These are phyloP conservation scores for Prosapia bicincta DNA, from an alignment of 2,888 invertebrate species.

Conservation along the genomic window DNA sequence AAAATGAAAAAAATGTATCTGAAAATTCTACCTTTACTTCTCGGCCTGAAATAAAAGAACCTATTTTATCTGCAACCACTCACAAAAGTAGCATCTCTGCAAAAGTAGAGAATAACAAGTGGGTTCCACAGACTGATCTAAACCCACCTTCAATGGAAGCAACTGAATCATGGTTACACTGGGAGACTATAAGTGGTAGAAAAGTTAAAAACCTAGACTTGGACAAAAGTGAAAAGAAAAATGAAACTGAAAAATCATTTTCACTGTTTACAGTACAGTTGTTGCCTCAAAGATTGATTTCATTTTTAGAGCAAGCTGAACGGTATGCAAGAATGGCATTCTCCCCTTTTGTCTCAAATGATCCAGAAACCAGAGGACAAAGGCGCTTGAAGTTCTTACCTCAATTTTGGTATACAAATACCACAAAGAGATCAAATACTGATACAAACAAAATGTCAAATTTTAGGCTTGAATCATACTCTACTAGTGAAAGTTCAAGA, in stretches of 20 bases:
- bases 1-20: neutral
- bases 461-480: neutral
- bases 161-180: conserved; percentile 39
- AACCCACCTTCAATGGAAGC: conserved; percentile 40
- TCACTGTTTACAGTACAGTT: conserved; percentile 55
- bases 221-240: conserved; percentile 13
- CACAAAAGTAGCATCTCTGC: conserved; percentile 35
- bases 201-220: conserved; percentile 31
- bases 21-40: conserved; percentile 29
- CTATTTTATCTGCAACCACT: conserved; percentile 60
- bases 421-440: conserved; percentile 7
- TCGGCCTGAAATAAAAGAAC: conserved; percentile 66
- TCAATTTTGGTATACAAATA: conserved; percentile 16
- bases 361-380: conserved; percentile 21
- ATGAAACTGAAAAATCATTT: conserved; percentile 1
- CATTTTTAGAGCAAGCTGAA: conserved; percentile 77
- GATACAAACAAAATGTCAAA: neutral
- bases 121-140: conserved; percentile 43
- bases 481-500: neutral
- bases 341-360: conserved; percentile 34
- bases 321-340: conserved; percentile 65
- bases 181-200: conserved; percentile 32
- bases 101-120: conserved; percentile 33
- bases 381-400: conserved; percentile 29
- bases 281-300: conserved; percentile 71